Base-by-base conservation (phyloP, 2,888 invertebrate genomes). In the Tetragonisca angustula region DNA sequence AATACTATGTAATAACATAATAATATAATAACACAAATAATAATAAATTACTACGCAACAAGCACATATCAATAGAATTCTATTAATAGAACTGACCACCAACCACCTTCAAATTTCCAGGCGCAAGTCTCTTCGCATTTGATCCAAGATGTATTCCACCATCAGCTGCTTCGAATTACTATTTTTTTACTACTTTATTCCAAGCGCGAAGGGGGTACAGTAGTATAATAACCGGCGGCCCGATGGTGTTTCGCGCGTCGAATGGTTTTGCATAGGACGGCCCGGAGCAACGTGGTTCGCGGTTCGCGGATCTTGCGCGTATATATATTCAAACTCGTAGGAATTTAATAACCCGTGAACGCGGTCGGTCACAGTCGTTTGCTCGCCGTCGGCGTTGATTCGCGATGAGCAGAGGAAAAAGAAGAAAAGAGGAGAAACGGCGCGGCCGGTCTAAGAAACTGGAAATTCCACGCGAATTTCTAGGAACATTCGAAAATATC, bases 191-290 rank as follows among this genome's bases (percentile, higher is more conserved):
- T 43, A 32, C 32, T 36, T 43, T 9, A 43, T 9, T 43, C 9
- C 2, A 43, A 11, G 9, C 43, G 43, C 9, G 2, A 43, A 43
- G 43, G 43, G 43, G 9, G 9, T 1, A 9, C 9, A 43, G 43
- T 43, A 43, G 43, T 43, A 59, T 91, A 93, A 93, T 93, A 93
- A 92, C 92, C 88, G 90, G 91, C 92, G 50, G 17, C 91, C 90
- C 43, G 43, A 43, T 43, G 76, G 88, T 88, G 91, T 92, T 91
- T 91, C 91, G 92, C 91, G 59, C 65, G 65, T 62, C 36, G 36
- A 64, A 74, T 68, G 52, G 79, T 83, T 80, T 11, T 73, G 75
- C 72, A 70, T 73, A 61, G 73, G 73, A 43, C 43, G 75, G 64
- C 50, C 75, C 67, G 50, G 59, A 3, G 61, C 79, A 15, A 32